These are phyloP conservation scores for Cotesia typhae DNA, from an alignment of 1,140 invertebrate species.

Conservation along the genomic window DNA sequence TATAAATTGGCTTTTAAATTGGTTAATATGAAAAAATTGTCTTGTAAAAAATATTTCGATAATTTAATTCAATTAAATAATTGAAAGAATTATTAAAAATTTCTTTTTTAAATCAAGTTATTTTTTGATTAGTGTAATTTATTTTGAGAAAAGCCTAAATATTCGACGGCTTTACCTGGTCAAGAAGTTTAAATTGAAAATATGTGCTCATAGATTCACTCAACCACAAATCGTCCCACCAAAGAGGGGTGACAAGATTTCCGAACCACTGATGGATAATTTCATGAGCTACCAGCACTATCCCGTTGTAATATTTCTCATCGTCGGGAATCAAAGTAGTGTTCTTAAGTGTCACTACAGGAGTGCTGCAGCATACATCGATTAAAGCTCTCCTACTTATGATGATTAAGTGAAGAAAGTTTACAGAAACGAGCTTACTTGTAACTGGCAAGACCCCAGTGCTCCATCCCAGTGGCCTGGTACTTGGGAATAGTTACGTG, in stretches of 20 bases:
- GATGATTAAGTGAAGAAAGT: no score
- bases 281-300: constrained; percentile 66
- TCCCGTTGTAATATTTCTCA: neutral
- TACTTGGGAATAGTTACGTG: constrained; percentile 23
- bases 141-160: no score
- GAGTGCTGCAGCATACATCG: neutral
- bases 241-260: constrained; percentile 60
- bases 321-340: neutral
- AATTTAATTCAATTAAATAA: no score
- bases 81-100: no score
- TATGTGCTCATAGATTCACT: constrained; percentile 69
- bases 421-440: constrained; percentile 61
- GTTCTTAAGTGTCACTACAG: neutral
- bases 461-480: constrained; percentile 25
- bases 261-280: constrained; percentile 67
- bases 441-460: constrained; percentile 52
- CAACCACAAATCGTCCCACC: constrained; percentile 67
- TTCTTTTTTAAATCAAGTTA: no score
- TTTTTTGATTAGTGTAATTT: no score
- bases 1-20: no score
- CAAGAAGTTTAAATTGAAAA: no score
- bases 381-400: neutral
- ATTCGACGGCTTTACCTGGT: no score
- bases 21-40: no score
- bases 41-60: no score